Base-by-base conservation (phyloP, 2,888 invertebrate genomes). In the Sepiola atlantica region DNA sequence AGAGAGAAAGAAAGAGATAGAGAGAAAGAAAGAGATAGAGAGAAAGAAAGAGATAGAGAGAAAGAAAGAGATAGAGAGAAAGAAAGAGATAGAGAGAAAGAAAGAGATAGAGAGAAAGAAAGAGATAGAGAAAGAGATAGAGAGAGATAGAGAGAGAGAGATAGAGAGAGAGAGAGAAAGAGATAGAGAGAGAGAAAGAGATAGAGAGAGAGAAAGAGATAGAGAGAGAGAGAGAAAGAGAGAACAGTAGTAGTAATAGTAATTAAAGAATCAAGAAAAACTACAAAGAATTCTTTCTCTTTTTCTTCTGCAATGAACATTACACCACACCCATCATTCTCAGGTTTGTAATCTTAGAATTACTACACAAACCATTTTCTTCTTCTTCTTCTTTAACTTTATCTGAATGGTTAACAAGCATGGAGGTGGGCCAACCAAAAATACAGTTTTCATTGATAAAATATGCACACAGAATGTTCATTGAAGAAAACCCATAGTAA, bases 331-430 rank as follows among this genome's bases (percentile, higher is more conserved):
- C 77, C 77, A 77, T 28, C 28, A 77, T 77, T 77, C 77, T 77
- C 77, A 77, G 28, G 77, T 77, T 77, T 77, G 77, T 77, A 77
- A 77, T 77, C 77, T 77, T n/a, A 77, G 77, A 77, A 77, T 77
- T 77, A 77, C 77, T 77, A 77, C n/a, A 77, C 77, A n/a, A 77
- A 77, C 77, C 16, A 77, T 77, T 77, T n/a, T n/a, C n/a, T n/a
- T 77, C 24, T 61, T 61, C 28, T 77, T 14, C 77, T 77, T 77
- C 45, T 45, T 77, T 10, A n/a, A 77, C 77, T 77, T n/a, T 77
- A 77, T 77, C 77, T 77, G 77, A 77, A 77, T 77, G 77, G 77
- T n/a, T 77, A 77, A 77, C n/a, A 77, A 77, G 77, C n/a, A 77
- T 77, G 77, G 77, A 77, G 77, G 14, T n/a, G 28, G n/a, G 77